phyloP scores from a whole-genome alignment of 2,113 vertebrate species.

The Dromaius novaehollandiae region DNA sequence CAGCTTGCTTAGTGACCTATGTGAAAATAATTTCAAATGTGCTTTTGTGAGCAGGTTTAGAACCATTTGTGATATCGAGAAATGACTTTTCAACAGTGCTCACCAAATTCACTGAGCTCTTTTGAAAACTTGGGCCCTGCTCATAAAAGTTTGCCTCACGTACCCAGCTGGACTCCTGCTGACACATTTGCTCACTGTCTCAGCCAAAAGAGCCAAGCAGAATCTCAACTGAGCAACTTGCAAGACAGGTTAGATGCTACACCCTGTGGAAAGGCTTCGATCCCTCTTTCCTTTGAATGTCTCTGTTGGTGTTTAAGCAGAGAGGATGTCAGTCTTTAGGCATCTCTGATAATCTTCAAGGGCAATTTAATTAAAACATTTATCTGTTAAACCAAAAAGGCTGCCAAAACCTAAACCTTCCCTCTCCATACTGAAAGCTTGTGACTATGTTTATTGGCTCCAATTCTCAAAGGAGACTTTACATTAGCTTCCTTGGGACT shows the following conservation, averaged over 20 bases:
- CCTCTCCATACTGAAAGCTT: not conserved
- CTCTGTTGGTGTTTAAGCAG: not conserved
- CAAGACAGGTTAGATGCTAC: slow-evolving; percentile 10
- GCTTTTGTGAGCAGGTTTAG: not conserved
- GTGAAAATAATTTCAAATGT: slow-evolving; percentile 4
- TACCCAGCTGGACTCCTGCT: not conserved
- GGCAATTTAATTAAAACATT: slow-evolving; percentile 21
- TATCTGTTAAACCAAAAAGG: slow-evolving; percentile 3
- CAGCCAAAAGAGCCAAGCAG: not conserved
- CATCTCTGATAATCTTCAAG: slow-evolving; percentile 5
- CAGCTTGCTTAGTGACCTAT: not conserved
- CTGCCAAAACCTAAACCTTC: slow-evolving; percentile 6
- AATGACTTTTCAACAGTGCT: not conserved
- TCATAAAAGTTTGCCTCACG: not conserved
- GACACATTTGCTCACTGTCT: not conserved
- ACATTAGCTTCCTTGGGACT: not conserved
- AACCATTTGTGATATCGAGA: not conserved
- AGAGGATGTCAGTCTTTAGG: slow-evolving; percentile 10
- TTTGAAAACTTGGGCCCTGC: not conserved
- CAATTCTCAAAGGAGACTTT: not conserved
- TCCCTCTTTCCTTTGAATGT: not conserved
- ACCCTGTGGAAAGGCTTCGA: not conserved
- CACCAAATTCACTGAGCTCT: not conserved
- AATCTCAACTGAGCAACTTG: not conserved
- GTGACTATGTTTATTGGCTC: not conserved